Conservation (phyloP, 2,113 vertebrate species). For the Brachypteracias leptosomus region DNA sequence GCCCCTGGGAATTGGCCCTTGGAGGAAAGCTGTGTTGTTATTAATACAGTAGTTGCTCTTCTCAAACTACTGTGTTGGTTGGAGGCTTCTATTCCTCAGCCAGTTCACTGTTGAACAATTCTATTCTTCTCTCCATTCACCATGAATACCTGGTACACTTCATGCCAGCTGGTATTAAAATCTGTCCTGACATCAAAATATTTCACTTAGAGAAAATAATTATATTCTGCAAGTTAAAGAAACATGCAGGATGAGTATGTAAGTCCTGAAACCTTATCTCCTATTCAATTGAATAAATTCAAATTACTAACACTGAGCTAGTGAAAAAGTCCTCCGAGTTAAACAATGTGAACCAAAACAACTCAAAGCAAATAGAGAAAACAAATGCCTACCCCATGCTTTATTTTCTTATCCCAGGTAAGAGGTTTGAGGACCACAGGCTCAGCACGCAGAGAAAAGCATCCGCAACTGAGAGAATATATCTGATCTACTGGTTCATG, state of each 20-base stretch:
- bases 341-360: neutral
- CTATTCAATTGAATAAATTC: neutral
- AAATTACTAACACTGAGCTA: neutral
- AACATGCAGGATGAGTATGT: rapidly evolving
- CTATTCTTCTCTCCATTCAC: neutral
- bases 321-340: neutral
- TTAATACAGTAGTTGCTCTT: neutral
- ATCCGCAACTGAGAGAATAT: neutral
- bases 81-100: neutral
- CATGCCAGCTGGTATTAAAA: neutral
- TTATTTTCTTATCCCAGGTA: neutral
- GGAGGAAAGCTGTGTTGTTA: neutral
- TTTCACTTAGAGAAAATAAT: neutral
- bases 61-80: neutral
- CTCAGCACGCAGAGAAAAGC: neutral
- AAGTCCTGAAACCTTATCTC: neutral
- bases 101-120: neutral
- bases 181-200: neutral
- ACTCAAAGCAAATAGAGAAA: neutral
- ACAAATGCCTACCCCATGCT: neutral
- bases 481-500: neutral
- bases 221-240: neutral
- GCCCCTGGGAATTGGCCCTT: neutral
- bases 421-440: neutral
- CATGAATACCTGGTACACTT: neutral